Evolutionary conservation across 53 echinoderm and acorn worm species (phyloP).

Genomic region (Holothuria scabra): DNA sequence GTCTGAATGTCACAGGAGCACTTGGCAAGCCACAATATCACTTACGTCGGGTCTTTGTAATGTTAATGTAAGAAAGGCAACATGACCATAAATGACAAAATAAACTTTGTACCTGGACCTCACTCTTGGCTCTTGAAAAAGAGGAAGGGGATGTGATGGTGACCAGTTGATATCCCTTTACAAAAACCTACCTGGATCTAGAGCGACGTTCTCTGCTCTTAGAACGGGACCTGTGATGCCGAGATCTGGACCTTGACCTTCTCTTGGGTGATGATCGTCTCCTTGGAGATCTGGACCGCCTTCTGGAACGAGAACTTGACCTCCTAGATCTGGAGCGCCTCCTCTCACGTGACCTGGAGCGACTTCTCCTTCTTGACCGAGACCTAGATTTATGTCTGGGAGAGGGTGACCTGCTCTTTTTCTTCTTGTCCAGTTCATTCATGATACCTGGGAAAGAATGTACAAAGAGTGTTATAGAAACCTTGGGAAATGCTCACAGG

Average conservation of each 20-base stretch:
- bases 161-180: not conserved
- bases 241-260: slow-evolving; percentile 62
- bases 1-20: too few relatives aligned
- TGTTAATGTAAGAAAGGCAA: too few relatives aligned
- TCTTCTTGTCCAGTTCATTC: slow-evolving; percentile 70
- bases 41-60: too few relatives aligned
- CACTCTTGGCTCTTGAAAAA: not conserved
- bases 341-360: slow-evolving; percentile 55
- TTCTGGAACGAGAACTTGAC: slow-evolving; percentile 57
- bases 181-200: slow-evolving; percentile 61
- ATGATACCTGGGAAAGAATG: slow-evolving; percentile 45
- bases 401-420: slow-evolving; percentile 67
- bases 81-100: too few relatives aligned
- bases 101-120: too few relatives aligned
- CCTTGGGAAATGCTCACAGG: too few relatives aligned
- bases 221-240: slow-evolving; percentile 72
- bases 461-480: too few relatives aligned
- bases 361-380: slow-evolving; percentile 68
- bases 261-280: slow-evolving; percentile 70
- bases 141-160: not conserved
- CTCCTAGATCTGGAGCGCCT: slow-evolving; percentile 69
- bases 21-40: too few relatives aligned
- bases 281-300: slow-evolving; percentile 59
- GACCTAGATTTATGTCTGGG: slow-evolving; percentile 78
- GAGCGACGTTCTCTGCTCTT: slow-evolving; percentile 78